A percentile compares a stretch with the other conserved stretches of the same genome.
Evolutionary conservation across 2,797 vertebrate genomes (phyloP).

Genomic region (Antennarius maculatus): DNA sequence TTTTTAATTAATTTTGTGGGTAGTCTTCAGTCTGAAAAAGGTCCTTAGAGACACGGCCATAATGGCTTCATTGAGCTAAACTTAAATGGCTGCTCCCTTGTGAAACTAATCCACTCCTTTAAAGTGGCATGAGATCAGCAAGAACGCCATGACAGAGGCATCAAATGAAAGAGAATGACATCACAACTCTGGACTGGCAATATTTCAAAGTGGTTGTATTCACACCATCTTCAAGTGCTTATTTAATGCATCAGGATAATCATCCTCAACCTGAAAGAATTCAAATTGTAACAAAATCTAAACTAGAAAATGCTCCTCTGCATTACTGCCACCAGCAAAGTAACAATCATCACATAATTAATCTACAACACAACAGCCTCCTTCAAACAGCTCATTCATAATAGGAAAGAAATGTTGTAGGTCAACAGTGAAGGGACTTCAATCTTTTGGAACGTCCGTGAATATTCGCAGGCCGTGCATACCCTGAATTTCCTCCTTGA

Average conservation of each 20-base stretch:
- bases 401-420: constrained; percentile 2
- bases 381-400: constrained; percentile 42
- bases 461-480: constrained; percentile 88
- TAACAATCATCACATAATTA: constrained; percentile 8
- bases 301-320: constrained; percentile 2
- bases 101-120: too few species aligned
- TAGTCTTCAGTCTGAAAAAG: too few species aligned
- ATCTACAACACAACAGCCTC: constrained; percentile 10
- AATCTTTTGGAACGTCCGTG: constrained; percentile 80
- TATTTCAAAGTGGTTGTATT: not conserved
- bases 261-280: constrained; percentile 23
- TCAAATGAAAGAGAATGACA: too few species aligned
- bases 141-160: too few species aligned
- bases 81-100: too few species aligned
- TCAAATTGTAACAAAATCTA: constrained; percentile 7
- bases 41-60: too few species aligned
- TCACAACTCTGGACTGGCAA: too few species aligned
- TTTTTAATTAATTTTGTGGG: too few species aligned
- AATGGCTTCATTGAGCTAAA: too few species aligned
- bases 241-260: constrained; percentile 11
- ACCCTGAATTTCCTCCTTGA: constrained; percentile 85
- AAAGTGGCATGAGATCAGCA: too few species aligned
- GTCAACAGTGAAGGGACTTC: constrained; percentile 24
- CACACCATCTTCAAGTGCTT: not conserved
- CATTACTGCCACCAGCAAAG: constrained; percentile 12